Percentiles rank a stretch among this genome's conserved stretches.
Conservation (phyloP, 1,140 invertebrate genomes). For the Papilio machaon region DNA sequence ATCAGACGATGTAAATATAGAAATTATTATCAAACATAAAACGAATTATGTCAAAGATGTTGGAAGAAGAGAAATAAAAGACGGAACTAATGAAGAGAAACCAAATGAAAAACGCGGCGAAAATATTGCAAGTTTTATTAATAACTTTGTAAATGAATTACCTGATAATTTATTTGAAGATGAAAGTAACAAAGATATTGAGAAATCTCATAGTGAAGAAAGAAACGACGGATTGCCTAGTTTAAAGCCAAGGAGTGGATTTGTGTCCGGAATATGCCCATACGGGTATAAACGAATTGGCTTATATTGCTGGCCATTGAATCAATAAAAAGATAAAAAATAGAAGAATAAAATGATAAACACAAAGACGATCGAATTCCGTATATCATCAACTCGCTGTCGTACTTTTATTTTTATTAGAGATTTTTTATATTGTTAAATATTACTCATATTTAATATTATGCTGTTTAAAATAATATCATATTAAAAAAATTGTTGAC, state of each 20-base stretch:
- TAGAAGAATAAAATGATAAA: not conserved
- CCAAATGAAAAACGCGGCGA: not conserved
- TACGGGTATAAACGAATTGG: not conserved
- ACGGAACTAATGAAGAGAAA: not conserved
- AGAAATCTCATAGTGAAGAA: not conserved
- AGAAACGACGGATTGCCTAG: not conserved
- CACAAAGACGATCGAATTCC: not conserved
- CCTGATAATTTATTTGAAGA: slow-evolving; percentile 19
- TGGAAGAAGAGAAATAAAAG: not conserved
- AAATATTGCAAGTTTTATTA: not conserved
- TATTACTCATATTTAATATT: not conserved
- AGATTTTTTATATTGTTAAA: not conserved
- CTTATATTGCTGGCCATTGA: not conserved
- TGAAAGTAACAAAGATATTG: not conserved
- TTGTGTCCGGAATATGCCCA: not conserved
- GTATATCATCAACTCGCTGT: not conserved
- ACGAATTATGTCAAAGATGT: not conserved
- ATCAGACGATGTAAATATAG: not conserved
- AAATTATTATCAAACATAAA: not conserved
- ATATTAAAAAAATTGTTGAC: too few species aligned
- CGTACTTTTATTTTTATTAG: not conserved
- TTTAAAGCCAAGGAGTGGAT: not conserved
- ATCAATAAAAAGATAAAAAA: not conserved
- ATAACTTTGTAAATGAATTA: slow-evolving; percentile 1
- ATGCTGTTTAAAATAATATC: not conserved